Conservation (phyloP, 2,888 invertebrate species). For the Eilema depressum region DNA sequence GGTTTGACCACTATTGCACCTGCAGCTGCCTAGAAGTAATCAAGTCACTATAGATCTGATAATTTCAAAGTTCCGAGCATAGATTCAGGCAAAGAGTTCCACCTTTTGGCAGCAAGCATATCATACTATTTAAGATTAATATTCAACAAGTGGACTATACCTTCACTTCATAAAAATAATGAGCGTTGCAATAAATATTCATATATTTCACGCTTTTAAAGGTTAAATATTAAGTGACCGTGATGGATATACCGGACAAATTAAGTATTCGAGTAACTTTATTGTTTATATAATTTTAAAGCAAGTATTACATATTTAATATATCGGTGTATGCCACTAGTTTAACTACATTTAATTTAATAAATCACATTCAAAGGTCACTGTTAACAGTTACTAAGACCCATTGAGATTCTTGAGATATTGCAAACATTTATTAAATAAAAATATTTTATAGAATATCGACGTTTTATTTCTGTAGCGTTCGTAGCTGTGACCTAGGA, state of each 20-base stretch:
- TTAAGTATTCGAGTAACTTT: slow-evolving; percentile 6
- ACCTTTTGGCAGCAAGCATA: not conserved
- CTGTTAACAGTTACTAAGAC: not conserved
- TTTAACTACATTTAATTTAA: not conserved
- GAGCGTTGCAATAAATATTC: not conserved
- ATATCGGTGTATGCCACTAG: not conserved
- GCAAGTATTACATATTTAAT: slow-evolving; percentile 3
- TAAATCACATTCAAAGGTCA: not conserved
- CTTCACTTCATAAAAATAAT: not conserved
- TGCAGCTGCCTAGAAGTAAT: too few relatives aligned
- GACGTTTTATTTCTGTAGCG: not conserved
- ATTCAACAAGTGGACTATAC: not conserved
- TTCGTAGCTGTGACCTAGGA: not conserved
- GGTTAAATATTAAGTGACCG: not conserved
- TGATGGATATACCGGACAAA: slow-evolving; percentile 1
- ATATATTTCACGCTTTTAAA: slow-evolving; percentile 1
- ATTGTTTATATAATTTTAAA: not conserved
- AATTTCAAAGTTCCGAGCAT: not conserved
- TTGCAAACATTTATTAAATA: not conserved
- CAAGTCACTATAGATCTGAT: not conserved
- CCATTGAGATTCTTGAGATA: not conserved
- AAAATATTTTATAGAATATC: not conserved
- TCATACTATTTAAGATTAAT: not conserved
- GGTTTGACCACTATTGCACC: not conserved
- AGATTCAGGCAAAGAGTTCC: not conserved